Percentiles rank a stretch among this genome's conserved stretches.
These are phyloP conservation scores for Cyphomyrus plagiostoma DNA, from an alignment of 2,113 vertebrate genomes.

Conservation along the genomic window DNA sequence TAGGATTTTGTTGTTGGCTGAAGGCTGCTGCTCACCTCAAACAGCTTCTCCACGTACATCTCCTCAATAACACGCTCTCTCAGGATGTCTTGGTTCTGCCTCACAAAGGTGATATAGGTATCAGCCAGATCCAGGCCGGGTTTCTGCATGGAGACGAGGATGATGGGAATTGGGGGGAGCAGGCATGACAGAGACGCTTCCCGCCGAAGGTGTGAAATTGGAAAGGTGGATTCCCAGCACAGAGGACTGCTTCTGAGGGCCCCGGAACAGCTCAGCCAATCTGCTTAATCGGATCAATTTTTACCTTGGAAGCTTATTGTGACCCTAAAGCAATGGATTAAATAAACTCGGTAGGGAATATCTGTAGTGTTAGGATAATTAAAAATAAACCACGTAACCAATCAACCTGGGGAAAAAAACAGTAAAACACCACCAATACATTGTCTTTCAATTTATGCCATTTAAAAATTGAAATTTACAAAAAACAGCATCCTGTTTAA, in stretches of 20 bases:
- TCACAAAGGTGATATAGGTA: conserved; percentile 84
- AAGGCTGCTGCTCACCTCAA: conserved; percentile 80
- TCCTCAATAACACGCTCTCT: conserved; percentile 79
- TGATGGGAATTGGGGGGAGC: neutral
- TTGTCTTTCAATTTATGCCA: neutral
- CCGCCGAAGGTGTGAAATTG: neutral
- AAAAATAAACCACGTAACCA: neutral
- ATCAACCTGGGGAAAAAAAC: neutral
- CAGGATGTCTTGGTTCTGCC: conserved; percentile 94
- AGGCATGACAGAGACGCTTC: neutral
- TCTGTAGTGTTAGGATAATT: neutral
- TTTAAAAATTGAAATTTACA: neutral
- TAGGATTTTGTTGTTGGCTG: conserved; percentile 17
- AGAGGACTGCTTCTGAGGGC: neutral
- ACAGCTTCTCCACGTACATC: conserved; percentile 84
- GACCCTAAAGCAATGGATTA: neutral
- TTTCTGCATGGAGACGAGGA: conserved; percentile 64
- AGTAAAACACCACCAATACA: neutral
- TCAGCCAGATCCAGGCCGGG: conserved; percentile 92
- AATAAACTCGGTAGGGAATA: neutral
- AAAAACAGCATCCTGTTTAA: neutral
- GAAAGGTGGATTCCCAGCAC: neutral
- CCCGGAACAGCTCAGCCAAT: neutral
- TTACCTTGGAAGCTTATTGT: neutral
- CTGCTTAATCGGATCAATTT: neutral